phyloP scores from a whole-genome alignment of 2,888 invertebrate genomes.

The Empis stercorea region DNA sequence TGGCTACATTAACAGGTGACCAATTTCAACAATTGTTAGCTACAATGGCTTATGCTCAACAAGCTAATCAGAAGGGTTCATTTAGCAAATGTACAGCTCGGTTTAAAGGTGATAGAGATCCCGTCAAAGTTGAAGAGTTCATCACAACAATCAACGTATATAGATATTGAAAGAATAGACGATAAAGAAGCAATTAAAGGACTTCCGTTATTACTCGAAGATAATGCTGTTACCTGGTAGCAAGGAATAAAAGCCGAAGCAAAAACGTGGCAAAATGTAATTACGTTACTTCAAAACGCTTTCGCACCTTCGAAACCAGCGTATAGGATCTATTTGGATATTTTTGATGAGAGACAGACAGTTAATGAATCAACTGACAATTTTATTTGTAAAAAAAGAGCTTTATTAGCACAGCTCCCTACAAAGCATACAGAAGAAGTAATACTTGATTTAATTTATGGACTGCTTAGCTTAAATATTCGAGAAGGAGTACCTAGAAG shows the following conservation, averaged over 20 bases:
- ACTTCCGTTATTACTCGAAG: background rate
- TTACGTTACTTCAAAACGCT: background rate
- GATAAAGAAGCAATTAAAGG: background rate
- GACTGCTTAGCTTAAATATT: constrained; percentile 26
- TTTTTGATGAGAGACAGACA: background rate
- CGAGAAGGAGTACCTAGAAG: constrained; percentile 27
- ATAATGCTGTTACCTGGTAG: background rate
- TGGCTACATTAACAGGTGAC: background rate
- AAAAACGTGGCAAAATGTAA: background rate
- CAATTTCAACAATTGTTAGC: background rate
- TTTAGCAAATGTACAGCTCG: background rate
- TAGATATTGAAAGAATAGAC: background rate
- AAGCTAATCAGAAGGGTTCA: background rate
- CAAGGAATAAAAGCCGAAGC: background rate
- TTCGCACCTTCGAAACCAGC: background rate
- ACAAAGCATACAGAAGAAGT: constrained; percentile 19
- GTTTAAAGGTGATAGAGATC: background rate
- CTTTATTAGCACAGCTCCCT: background rate
- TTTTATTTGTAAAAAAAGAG: background rate
- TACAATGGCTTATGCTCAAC: background rate
- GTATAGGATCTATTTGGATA: background rate
- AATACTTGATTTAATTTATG: constrained; percentile 28
- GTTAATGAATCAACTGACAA: background rate
- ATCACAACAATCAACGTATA: background rate
- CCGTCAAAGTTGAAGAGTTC: background rate